Evolutionary conservation across 2,797 vertebrate species (phyloP).

Genomic region (Spheniscus humboldti): DNA sequence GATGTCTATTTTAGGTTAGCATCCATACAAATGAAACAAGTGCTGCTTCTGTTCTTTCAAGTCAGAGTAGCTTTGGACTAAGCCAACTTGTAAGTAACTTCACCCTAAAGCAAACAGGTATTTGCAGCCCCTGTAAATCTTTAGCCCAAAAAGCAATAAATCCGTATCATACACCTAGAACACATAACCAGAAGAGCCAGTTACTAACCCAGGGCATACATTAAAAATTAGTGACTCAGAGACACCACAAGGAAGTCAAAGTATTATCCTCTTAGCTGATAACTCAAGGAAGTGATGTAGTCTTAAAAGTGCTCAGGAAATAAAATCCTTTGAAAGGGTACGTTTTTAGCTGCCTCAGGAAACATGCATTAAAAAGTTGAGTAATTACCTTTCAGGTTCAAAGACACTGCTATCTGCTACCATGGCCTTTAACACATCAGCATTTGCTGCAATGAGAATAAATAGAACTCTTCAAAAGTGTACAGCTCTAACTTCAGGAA

Average conservation of each 20-base stretch:
- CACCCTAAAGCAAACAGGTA: not conserved
- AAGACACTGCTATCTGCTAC: slow-evolving; percentile 81
- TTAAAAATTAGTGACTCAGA: not conserved
- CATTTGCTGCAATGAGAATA: slow-evolving; percentile 83
- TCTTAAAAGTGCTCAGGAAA: not conserved
- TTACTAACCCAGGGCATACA: not conserved
- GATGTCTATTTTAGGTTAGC: not conserved
- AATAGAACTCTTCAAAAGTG: slow-evolving; percentile 34
- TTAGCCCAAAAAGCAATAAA: not conserved
- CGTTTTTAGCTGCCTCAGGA: not conserved
- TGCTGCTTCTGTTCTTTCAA: not conserved
- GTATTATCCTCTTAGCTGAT: not conserved
- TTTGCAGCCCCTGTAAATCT: not conserved
- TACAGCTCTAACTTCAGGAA: not conserved
- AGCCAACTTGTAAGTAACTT: not conserved
- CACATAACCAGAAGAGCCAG: not conserved
- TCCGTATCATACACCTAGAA: not conserved
- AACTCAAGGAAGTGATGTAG: not conserved
- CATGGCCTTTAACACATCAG: slow-evolving; percentile 94
- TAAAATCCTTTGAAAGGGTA: not conserved
- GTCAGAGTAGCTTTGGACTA: not conserved
- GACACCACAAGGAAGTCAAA: not conserved
- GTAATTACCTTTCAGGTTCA: slow-evolving; percentile 88
- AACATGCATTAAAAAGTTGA: not conserved
- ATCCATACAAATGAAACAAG: not conserved